Evolutionary conservation across 2,113 vertebrate genomes (phyloP).

Genomic region (Typhlomys cinereus): DNA sequence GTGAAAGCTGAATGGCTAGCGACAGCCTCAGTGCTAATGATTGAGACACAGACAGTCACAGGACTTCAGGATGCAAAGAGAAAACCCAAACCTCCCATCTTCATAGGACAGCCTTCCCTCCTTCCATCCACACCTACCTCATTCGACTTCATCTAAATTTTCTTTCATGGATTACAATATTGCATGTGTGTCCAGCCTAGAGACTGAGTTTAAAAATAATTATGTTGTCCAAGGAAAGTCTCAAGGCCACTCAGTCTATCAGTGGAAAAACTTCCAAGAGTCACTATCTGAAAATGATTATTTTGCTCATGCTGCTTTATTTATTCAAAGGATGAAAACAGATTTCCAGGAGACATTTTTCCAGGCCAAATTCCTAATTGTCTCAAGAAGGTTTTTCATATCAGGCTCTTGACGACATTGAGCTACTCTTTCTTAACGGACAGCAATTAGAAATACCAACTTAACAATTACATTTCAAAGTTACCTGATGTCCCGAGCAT

Average conservation of each 20-base stretch:
- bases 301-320: neutral
- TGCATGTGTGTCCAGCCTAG: neutral
- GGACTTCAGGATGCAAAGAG: neutral
- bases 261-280: neutral
- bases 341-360: neutral
- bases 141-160: neutral
- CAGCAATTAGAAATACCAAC: slow-evolving; percentile 11
- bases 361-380: slow-evolving; percentile 6
- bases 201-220: neutral
- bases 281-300: neutral
- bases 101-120: neutral
- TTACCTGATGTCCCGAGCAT: neutral
- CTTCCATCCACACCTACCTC: neutral
- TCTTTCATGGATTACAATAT: neutral
- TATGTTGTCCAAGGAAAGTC: neutral
- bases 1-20: neutral
- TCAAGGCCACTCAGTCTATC: neutral
- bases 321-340: slow-evolving; percentile 18
- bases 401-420: neutral
- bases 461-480: slow-evolving; percentile 24
- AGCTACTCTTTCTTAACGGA: slow-evolving; percentile 32
- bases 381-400: neutral
- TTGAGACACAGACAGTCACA: neutral
- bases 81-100: neutral
- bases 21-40: neutral